These are phyloP conservation scores for Ecliptopera silaceata DNA, from an alignment of 2,888 invertebrate genomes.

Conservation along the genomic window DNA sequence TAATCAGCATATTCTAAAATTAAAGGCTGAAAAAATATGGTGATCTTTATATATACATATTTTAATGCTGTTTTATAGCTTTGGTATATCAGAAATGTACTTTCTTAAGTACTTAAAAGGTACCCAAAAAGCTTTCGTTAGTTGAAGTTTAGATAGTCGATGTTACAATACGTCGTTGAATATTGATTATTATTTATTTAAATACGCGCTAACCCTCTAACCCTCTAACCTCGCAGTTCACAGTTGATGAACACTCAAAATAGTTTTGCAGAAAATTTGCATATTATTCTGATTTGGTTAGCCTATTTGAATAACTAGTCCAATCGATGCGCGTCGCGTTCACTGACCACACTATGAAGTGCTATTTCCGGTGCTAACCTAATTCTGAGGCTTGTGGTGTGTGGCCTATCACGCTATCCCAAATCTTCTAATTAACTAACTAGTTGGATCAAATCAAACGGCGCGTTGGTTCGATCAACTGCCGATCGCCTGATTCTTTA, in stretches of 20 bases:
- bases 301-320: constrained; percentile 5
- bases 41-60: too few relatives aligned
- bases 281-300: not conserved
- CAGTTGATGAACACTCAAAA: not conserved
- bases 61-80: too few relatives aligned
- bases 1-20: constrained; percentile 10
- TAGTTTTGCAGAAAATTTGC: not conserved
- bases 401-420: constrained; percentile 26
- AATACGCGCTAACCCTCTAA: too few relatives aligned
- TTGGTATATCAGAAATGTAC: not conserved
- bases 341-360: not conserved
- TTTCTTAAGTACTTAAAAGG: too few relatives aligned
- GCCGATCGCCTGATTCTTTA: constrained; percentile 5
- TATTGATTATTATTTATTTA: too few relatives aligned
- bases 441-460: constrained; percentile 1
- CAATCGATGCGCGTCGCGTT: constrained; percentile 4
- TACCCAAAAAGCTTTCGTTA: too few relatives aligned
- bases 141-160: too few relatives aligned
- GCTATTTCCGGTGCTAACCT: constrained; percentile 11
- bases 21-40: not conserved
- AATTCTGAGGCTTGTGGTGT: not conserved
- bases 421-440: constrained; percentile 11
- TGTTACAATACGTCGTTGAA: too few relatives aligned
- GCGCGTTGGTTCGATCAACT: not conserved
- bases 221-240: too few relatives aligned